Base-by-base conservation (phyloP, 2,797 vertebrate genomes). In the Mormyrops boulengeri region DNA sequence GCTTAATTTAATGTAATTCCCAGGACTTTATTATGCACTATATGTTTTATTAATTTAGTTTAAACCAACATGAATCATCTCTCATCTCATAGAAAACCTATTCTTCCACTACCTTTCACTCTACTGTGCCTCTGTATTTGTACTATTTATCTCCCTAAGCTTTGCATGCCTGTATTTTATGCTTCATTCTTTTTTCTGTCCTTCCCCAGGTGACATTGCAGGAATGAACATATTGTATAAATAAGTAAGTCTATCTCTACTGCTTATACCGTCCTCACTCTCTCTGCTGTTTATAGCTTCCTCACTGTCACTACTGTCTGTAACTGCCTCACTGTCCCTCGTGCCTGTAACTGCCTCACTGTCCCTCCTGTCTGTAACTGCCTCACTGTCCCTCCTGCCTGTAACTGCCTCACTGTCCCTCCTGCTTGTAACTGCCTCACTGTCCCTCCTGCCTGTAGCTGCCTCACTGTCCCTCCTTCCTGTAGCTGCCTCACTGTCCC, bases 141-240 rank as follows among this genome's bases (percentile, higher is more conserved):
- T 17, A 34, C 14, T 12, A 4, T 66, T 66, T 9, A 8, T 62
- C 62, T 77, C 1, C 1, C 12, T 17, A 41, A 50, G 17, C 44
- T 85, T 11, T 85, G 6, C 49, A 19, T 84, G 30, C 38, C 22
- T 22, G 47, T 26, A 50, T 91, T 87, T 1, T 89, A 87, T 91
- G 73, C 57, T 14, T 92, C 57, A 0, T 88, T 6, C 22, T 92
- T 95, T 94, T 95, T 93, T 93, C 94, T 95, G 92, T 90, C 94
- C 94, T 73, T 90, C 94, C 94, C 69, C 95, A 99, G 98, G 97
- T 99, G 96, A 97, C 97, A 93, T 97, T 98, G 96, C 97, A 98
- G 96, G 97, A 97, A 95, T 98, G 96, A 98, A 94, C 92, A 93
- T 92, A 94, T 94, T 94, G 77, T 92, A 94, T 94, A 95, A 93